Evolutionary conservation across 1,140 invertebrate species (phyloP).

Genomic region (Brachionus rubens): DNA sequence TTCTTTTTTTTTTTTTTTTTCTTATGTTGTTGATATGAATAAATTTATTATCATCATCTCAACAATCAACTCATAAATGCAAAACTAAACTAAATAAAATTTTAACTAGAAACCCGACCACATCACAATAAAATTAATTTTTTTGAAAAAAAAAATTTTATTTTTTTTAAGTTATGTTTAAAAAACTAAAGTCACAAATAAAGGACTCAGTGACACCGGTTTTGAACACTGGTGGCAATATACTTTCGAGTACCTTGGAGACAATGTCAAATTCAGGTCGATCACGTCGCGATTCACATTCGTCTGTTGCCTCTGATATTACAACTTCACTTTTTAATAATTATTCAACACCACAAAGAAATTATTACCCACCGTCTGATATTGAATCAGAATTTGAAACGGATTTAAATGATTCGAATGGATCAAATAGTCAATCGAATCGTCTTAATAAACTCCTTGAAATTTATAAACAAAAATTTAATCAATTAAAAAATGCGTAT

Average conservation of each 20-base stretch:
- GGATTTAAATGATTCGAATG: background rate
- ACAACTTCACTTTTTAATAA: background rate
- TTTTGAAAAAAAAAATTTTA: too few species aligned
- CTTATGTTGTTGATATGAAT: too few species aligned
- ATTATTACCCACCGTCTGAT: constrained; percentile 37
- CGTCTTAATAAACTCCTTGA: constrained; percentile 26
- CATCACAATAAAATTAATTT: background rate
- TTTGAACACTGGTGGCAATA: background rate
- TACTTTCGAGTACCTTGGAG: background rate
- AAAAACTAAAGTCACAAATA: constrained; percentile 30
- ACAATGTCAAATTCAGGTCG: constrained; percentile 7
- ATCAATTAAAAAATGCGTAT: constrained; percentile 31
- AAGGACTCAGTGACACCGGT: constrained; percentile 4
- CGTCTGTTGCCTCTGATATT: constrained; percentile 13
- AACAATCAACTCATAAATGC: constrained; percentile 31
- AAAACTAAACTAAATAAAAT: background rate
- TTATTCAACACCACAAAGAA: constrained; percentile 3
- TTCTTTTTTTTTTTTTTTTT: too few species aligned
- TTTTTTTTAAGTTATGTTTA: background rate
- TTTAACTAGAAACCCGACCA: background rate
- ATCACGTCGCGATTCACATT: background rate
- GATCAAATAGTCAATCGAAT: background rate
- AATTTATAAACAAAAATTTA: constrained; percentile 30
- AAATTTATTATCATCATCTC: too few species aligned
- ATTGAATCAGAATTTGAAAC: constrained; percentile 39